Evolutionary conservation across 2,113 vertebrate species (phyloP), one percentile per base, ranked within the genome.

Genomic region (Platycercus adscitus): DNA sequence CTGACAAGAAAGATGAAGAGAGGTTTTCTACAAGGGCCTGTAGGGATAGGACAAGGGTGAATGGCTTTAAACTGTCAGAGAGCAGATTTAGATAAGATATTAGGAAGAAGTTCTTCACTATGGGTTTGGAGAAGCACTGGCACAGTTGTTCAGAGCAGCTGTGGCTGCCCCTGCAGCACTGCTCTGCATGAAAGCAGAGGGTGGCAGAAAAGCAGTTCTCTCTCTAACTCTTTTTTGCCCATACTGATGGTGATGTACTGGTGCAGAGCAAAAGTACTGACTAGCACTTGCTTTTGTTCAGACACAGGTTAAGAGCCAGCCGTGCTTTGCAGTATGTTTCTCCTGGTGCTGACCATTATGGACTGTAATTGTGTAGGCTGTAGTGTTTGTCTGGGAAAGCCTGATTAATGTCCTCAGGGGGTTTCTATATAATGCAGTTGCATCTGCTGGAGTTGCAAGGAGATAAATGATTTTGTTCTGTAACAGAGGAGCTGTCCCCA

Each of bases 211-310:
- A 43, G 47, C 35, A 7, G 11, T 13, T 33, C 60, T 23, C 24
- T 52, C 23, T 31, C 44, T 19, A 2, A 23, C 14, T n/a, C 33
- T 7, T 28, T 55, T n/a, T 46, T n/a, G 46, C 15, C n/a, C 2
- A 0, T 18, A 4, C 20, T 3, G 46, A 8, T 13, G 49, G 61
- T 1, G 4, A 47, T 19, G 46, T 25, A 52, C 12, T 76, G 14
- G 16, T 9, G 37, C 52, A 16, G 69, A 61, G 55, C 47, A 43
- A 41, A 55, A 41, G 21, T 11, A 19, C 53, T 5, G 41, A 13
- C 41, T 9, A 18, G 46, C 26, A 4, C 7, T 37, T 28, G 26
- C 26, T 76, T 43, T 33, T 49, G 21, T 24, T 12, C 9, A 47
- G 53, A 13, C 33, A 21, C 41, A 6, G 47, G 15, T 14, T 24